Base-by-base conservation (phyloP, 1,140 invertebrate species). In the Orchesella cincta region DNA sequence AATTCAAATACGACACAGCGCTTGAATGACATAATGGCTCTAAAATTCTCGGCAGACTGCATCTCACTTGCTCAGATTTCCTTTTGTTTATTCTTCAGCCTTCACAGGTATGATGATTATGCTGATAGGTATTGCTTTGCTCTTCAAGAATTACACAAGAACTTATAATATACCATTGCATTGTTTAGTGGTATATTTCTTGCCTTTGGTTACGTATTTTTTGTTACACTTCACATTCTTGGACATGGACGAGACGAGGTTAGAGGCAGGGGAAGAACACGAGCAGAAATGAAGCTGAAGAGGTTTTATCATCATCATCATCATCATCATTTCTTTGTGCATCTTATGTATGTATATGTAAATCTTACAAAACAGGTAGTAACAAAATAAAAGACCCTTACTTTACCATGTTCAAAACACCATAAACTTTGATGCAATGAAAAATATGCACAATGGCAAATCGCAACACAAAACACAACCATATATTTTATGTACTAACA, bases 331-430 rank as follows among this genome's bases (percentile, higher is more conserved):
- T 57, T 23, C 39, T 12, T 26, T 57, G 23, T 57, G 23, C 52
- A 57, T n/a, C 39, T 46, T 57, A 57, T 57, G 23, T 57, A 23
- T 14, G 23, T 57, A 57, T 57, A 5, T 57, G 8, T 26, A 57
- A 57, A 57, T 57, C 23, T 57, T 23, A 57, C 52, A n/a, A 57
- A 57, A 57, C 52, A 57, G 52, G 52, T 57, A 57, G 52, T 57
- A 57, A 23, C 52, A 57, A 23, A 12, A n/a, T 5, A 46, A 18
- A 46, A 57, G 52, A 57, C 8, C 52, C 8, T 8, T 62, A 62
- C 39, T 12, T 46, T 46, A 46, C 39, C 39, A 8, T 46, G 39
- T 20, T 46, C 39, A 12, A 20, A 12, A 46, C 8, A 46, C 39
- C 8, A 46, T 46, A 46, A 20, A 46, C 39, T 20, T 12, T 46